Evolutionary conservation across 2,797 vertebrate genomes (phyloP).

Genomic region (Novumbra hubbsi): DNA sequence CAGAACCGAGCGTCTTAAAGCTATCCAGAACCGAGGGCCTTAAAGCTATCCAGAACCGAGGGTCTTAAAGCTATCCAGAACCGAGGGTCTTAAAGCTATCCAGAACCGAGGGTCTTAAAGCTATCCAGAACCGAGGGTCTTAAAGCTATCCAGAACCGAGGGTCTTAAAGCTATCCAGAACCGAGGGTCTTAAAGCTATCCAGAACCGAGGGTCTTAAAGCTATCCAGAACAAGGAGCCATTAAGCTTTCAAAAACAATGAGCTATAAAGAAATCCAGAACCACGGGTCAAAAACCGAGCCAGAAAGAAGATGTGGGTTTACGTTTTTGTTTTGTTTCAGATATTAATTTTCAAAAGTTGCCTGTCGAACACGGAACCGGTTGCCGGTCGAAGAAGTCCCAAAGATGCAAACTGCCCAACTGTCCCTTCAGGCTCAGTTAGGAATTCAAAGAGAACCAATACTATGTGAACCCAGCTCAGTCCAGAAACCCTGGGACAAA

Average conservation of each 20-base stretch:
- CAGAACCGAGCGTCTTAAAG: too few species aligned
- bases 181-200: too few species aligned
- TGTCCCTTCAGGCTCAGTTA: neutral
- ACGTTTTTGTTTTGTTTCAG: neutral
- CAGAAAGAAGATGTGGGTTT: conserved; percentile 29
- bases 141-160: conserved; percentile 32
- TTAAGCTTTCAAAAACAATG: too few species aligned
- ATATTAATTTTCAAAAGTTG: neutral
- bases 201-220: too few species aligned
- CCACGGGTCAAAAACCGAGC: conserved; percentile 42
- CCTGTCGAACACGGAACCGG: neutral
- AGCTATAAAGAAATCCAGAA: too few species aligned
- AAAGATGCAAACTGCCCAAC: neutral
- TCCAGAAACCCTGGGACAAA: conserved; percentile 52
- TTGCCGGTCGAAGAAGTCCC: neutral
- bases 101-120: too few species aligned
- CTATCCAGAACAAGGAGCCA: too few species aligned
- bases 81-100: too few species aligned
- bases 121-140: conserved; percentile 49
- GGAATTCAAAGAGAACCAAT: neutral
- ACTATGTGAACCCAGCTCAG: conserved; percentile 1
- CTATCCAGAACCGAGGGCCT: too few species aligned
- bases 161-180: too few species aligned
- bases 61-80: too few species aligned
- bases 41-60: too few species aligned